Evolutionary conservation across 2,888 invertebrate genomes (phyloP), one percentile per base, ranked within the genome.

Genomic region (Hypena proboscidalis): DNA sequence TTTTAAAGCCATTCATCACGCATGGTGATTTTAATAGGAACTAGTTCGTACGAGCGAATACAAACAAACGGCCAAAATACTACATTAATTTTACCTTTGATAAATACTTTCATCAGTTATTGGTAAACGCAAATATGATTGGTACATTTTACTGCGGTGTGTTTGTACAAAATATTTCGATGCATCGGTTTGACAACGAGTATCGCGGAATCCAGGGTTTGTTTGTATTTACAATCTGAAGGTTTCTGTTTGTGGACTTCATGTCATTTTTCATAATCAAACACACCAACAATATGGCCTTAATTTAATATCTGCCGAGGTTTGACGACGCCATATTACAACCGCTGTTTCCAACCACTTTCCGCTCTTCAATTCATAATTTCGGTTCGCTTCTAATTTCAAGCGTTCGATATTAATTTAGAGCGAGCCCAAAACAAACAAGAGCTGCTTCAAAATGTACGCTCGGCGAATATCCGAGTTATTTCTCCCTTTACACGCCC

Each of bases 361-460:
- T 50, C 53, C 47, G 43, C 37, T 17, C 32, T 42, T 54, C 48
- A 47, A 58, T 55, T 63, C 62, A 68, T 69, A 69, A 79, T 72
- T 74, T 54, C 55, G 50, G 58, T 52, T 62, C 54, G 57, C 29
- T 42, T 63, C 60, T 76, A 72, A 82, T 79, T 74, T 71, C 54
- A 62, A 59, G 60, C 67, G 64, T 65, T 69, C 71, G 65, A 71
- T 79, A 77, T 78, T 78, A 77, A 80, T 81, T 79, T 76, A 65
- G 63, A 62, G 41, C 61, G 62, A 63, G 47, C 56, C 54, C 45
- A 68, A 59, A 49, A 70, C 71, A 80, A 80, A 82, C 74, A 80
- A 70, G 42, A 64, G 63, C 54, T 39, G 38, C 49, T 67, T 39
- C 50, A 58, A 74, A 78, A 69, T 67, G 62, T 67, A 57, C 63